Evolutionary conservation across 2,113 vertebrate genomes (phyloP).

Genomic region (Mixornis gularis): DNA sequence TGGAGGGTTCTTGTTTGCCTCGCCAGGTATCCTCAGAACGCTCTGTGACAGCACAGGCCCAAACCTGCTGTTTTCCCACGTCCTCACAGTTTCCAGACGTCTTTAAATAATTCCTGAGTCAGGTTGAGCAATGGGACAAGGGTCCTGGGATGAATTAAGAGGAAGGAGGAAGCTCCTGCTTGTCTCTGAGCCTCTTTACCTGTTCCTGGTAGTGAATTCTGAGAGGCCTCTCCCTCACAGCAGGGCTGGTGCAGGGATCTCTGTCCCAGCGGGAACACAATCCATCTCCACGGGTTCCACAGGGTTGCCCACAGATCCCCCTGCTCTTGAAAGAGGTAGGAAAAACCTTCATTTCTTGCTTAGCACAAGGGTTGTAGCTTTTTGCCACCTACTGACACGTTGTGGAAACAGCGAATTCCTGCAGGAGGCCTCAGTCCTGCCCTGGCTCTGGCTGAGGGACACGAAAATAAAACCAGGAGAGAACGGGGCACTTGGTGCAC

Average conservation of each 20-base stretch:
- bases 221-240: background rate
- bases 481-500: background rate
- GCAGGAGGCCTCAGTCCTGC: background rate
- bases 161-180: background rate
- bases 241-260: background rate
- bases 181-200: background rate
- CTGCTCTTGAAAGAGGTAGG: background rate
- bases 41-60: rapidly evolving
- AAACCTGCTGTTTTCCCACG: background rate
- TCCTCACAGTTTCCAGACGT: background rate
- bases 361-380: slow-evolving; percentile 31
- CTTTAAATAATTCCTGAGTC: background rate
- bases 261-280: rapidly evolving
- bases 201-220: rapidly evolving
- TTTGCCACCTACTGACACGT: slow-evolving; percentile 61
- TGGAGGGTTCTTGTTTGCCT: background rate
- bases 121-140: background rate
- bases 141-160: background rate
- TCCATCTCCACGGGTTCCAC: background rate
- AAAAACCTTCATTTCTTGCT: background rate
- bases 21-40: background rate
- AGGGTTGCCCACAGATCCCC: background rate
- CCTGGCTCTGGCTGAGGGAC: rapidly evolving
- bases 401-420: slow-evolving; percentile 23
- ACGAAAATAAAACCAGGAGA: rapidly evolving